Conservation (phyloP, 2,888 invertebrate genomes). For the Cosmia trapezina region DNA sequence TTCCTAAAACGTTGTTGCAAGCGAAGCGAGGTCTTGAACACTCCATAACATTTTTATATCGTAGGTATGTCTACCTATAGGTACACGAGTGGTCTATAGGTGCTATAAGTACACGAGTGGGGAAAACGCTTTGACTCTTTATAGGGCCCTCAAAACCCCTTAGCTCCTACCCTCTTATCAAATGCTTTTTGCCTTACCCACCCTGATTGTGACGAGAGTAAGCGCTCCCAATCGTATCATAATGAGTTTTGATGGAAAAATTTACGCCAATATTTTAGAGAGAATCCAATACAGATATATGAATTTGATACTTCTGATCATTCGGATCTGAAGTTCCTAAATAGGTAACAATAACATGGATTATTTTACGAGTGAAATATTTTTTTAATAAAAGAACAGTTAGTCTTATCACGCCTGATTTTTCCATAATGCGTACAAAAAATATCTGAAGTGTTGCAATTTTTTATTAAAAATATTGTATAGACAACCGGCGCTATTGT, state of each 20-base stretch:
- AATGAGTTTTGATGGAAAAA: constrained; percentile 52
- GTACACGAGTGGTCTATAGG: constrained; percentile 17
- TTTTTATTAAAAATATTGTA: constrained; percentile 47
- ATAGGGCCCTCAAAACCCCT: constrained; percentile 59
- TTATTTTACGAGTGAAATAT: constrained; percentile 6
- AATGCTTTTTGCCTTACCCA: constrained; percentile 59
- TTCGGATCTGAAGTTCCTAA: constrained; percentile 14
- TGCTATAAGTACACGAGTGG: constrained; percentile 36
- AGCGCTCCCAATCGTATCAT: constrained; percentile 52
- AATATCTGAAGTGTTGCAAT: constrained; percentile 26
- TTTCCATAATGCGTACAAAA: constrained; percentile 30
- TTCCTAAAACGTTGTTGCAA: constrained; percentile 44
- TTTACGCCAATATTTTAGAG: constrained; percentile 30
- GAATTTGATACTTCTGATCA: too few species aligned
- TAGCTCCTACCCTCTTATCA: constrained; percentile 60
- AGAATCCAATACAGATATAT: constrained; percentile 16
- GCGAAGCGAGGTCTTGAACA: constrained; percentile 20
- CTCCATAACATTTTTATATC: constrained; percentile 50
- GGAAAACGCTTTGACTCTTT: constrained; percentile 60
- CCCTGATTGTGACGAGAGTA: constrained; percentile 57
- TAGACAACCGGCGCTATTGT: constrained; percentile 50
- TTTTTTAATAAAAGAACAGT: neutral
- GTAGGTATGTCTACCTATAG: constrained; percentile 45
- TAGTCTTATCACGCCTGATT: constrained; percentile 13
- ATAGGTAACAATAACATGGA: constrained; percentile 7